Conservation (phyloP, 2,797 vertebrate genomes). For the Galago senegalensis region DNA sequence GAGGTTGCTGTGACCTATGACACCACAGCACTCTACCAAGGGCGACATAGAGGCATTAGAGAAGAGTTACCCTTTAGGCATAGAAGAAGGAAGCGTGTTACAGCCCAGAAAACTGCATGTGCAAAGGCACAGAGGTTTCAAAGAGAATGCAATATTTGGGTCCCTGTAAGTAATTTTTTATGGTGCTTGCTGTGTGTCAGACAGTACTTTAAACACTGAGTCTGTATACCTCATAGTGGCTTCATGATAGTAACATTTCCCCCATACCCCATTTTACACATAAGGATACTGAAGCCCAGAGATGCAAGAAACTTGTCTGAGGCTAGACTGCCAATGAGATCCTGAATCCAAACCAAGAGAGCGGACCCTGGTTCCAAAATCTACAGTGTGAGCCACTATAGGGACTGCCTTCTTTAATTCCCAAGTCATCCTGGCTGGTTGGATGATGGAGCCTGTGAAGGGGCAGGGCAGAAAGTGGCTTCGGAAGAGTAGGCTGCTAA, state of each 20-base stretch:
- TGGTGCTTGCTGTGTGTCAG: not conserved
- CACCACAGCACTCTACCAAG: too few relatives aligned
- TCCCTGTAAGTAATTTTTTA: constrained; percentile 23
- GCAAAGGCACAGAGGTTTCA: not conserved
- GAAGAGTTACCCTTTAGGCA: not conserved
- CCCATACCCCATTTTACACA: not conserved
- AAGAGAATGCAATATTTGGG: constrained; percentile 8
- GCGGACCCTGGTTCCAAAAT: not conserved
- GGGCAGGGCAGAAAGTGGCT: not conserved
- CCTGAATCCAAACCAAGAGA: not conserved
- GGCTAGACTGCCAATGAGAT: not conserved
- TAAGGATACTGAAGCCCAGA: constrained; percentile 7
- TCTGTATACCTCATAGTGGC: not conserved
- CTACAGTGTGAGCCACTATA: not conserved
- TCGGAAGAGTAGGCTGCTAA: not conserved
- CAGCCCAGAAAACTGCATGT: not conserved
- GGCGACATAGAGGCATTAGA: not conserved
- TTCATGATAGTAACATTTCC: not conserved
- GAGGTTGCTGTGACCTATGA: too few relatives aligned
- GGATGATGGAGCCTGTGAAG: not conserved
- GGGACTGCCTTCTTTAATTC: not conserved
- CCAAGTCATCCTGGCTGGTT: not conserved
- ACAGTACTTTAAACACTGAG: not conserved
- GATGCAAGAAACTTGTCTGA: not conserved
- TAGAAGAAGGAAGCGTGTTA: not conserved